A percentile compares a stretch with the other conserved stretches of the same genome.
phyloP scores from a whole-genome alignment of 1,140 invertebrate species.

The Nilaparvata lugens region DNA sequence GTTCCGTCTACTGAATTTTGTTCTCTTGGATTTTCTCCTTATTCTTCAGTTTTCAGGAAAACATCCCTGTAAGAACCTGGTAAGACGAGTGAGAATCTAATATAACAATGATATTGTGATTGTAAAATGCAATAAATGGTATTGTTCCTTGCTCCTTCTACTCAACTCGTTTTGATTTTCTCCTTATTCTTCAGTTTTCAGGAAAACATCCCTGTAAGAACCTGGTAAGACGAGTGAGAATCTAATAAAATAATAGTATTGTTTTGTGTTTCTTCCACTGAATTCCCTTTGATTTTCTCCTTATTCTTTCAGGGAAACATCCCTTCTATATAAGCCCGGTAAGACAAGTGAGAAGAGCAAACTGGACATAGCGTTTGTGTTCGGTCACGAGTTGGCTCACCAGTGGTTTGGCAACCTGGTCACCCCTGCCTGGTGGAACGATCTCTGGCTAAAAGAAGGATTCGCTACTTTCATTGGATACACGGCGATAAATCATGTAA shows the following conservation, averaged over 20 bases:
- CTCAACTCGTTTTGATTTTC: not conserved
- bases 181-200: too few species aligned
- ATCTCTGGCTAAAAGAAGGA: constrained; percentile 48
- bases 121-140: too few species aligned
- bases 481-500: constrained; percentile 43
- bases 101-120: too few species aligned
- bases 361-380: constrained; percentile 30
- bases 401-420: constrained; percentile 42
- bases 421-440: constrained; percentile 35
- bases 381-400: constrained; percentile 44
- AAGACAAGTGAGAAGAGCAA: constrained; percentile 8
- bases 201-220: not conserved
- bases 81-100: too few species aligned
- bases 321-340: not conserved
- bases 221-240: not conserved
- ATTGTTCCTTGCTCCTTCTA: too few species aligned
- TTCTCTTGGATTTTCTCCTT: too few species aligned
- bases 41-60: too few species aligned
- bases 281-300: not conserved
- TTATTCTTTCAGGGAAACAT: constrained; percentile 10
- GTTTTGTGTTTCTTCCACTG: too few species aligned
- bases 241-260: not conserved
- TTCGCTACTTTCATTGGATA: constrained; percentile 39
- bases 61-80: too few species aligned
- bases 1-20: too few species aligned